Conservation (phyloP, 2,888 invertebrate species). For the Lutraria lutraria region DNA sequence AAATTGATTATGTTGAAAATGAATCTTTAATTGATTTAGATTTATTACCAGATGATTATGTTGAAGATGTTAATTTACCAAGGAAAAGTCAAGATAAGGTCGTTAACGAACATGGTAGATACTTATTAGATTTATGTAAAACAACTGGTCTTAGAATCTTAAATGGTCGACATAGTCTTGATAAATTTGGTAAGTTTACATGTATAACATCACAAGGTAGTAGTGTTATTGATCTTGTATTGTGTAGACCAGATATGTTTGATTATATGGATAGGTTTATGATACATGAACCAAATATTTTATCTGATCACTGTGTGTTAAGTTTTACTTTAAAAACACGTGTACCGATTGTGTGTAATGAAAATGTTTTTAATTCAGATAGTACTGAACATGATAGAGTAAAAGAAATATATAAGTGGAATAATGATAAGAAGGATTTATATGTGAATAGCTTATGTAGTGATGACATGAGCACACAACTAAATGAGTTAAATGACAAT, state of each 20-base stretch:
- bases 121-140: slow-evolving; percentile 17
- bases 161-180: background rate
- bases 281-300: background rate
- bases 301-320: background rate
- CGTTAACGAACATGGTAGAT: background rate
- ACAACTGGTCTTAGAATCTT: background rate
- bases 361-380: too few species aligned
- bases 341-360: too few species aligned
- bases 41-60: too few species aligned
- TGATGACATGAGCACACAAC: too few species aligned
- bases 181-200: too few species aligned
- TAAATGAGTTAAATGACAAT: too few species aligned
- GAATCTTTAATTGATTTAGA: background rate
- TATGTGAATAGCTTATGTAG: too few species aligned
- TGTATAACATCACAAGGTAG: too few species aligned
- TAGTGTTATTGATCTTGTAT: background rate
- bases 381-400: too few species aligned
- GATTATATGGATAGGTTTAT: background rate
- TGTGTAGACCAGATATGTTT: slow-evolving; percentile 2
- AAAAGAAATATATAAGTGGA: too few species aligned
- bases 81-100: background rate
- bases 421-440: too few species aligned
- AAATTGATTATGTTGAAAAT: background rate
- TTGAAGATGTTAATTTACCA: background rate
- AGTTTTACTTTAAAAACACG: background rate